Conservation (phyloP, 1,140 invertebrate species). For the Drosophila oshimai region DNA sequence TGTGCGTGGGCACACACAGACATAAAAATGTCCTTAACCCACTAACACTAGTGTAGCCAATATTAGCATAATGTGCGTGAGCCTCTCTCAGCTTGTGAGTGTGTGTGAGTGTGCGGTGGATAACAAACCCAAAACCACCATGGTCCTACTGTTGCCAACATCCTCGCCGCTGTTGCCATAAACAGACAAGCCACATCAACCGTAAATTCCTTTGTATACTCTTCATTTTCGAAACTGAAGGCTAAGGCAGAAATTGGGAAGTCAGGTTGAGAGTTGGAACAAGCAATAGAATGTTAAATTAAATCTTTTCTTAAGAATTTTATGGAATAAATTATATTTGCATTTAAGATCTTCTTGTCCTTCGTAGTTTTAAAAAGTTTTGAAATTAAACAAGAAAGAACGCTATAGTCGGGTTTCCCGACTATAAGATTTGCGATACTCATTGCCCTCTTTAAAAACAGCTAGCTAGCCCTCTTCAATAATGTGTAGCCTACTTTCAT, state of each 20-base stretch:
- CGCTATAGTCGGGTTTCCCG: too few relatives aligned
- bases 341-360: too few relatives aligned
- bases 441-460: too few relatives aligned
- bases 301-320: neutral
- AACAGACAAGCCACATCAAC: conserved; percentile 53
- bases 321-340: too few relatives aligned
- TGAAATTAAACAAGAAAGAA: too few relatives aligned
- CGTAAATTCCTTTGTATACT: conserved; percentile 47
- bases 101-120: conserved; percentile 27
- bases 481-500: too few relatives aligned
- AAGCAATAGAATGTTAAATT: too few relatives aligned
- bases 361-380: too few relatives aligned
- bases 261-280: neutral
- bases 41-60: conserved; percentile 64
- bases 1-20: conserved; percentile 32
- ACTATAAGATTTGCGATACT: too few relatives aligned
- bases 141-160: conserved; percentile 31
- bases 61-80: conserved; percentile 74
- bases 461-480: too few relatives aligned
- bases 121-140: conserved; percentile 61
- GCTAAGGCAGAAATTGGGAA: neutral
- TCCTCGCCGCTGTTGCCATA: conserved; percentile 4
- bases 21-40: conserved; percentile 80
- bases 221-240: neutral
- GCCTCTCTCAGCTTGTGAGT: neutral